Evolutionary conservation across 2,888 invertebrate genomes (phyloP).

Genomic region (Lasioglossum villosulum): DNA sequence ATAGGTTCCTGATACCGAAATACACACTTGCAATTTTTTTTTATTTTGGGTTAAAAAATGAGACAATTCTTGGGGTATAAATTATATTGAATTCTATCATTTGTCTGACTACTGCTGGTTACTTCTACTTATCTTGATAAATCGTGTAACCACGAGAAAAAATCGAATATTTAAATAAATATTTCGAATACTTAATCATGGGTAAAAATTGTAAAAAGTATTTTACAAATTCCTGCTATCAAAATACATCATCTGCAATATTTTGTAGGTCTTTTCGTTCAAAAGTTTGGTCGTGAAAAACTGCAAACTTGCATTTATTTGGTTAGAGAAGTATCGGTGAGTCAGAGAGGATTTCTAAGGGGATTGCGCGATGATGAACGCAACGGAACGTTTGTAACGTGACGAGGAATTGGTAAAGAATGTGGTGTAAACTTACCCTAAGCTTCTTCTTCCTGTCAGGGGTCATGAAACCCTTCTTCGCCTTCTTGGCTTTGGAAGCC

Average conservation of each 20-base stretch:
- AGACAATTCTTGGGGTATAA: not conserved
- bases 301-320: not conserved
- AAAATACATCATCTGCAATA: too few species aligned
- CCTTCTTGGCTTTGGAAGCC: constrained; percentile 99
- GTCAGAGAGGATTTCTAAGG: not conserved
- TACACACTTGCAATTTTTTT: not conserved
- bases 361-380: not conserved
- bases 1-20: not conserved
- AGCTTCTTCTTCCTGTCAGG: constrained; percentile 99
- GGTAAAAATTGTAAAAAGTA: not conserved
- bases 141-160: not conserved
- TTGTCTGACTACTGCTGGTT: too few species aligned
- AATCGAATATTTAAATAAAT: not conserved
- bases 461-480: constrained; percentile 99
- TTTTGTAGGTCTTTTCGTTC: not conserved
- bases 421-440: constrained; percentile 89
- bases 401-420: constrained; percentile 11
- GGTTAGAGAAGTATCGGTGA: not conserved
- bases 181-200: too few species aligned
- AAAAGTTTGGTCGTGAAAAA: not conserved
- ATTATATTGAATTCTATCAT: not conserved
- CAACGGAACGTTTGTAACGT: not conserved
- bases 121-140: not conserved
- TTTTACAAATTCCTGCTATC: not conserved
- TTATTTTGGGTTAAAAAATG: not conserved